Conservation (phyloP, 2,888 invertebrate species). For the Conops quadrifasciatus region DNA sequence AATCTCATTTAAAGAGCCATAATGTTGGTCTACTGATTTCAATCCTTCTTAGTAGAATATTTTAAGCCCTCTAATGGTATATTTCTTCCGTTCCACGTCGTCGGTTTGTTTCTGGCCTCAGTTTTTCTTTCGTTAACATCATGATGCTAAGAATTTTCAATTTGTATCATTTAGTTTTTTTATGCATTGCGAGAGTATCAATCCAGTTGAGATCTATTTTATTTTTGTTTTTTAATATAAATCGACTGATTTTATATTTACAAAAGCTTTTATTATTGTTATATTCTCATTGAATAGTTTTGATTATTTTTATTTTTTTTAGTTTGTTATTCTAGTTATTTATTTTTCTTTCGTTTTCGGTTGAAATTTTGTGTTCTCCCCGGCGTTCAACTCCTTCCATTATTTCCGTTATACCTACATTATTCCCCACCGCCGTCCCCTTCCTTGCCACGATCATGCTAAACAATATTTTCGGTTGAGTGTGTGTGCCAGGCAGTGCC, state of each 20-base stretch:
- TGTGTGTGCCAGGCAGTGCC: slow-evolving; percentile 71
- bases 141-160: too few species aligned
- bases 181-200: too few species aligned
- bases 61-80: too few species aligned
- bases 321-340: slow-evolving; percentile 41
- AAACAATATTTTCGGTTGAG: slow-evolving; percentile 67
- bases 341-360: slow-evolving; percentile 47
- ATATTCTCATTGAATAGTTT: background rate
- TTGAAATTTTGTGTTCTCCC: slow-evolving; percentile 35
- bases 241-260: background rate
- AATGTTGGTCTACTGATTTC: too few species aligned
- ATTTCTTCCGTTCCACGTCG: too few species aligned
- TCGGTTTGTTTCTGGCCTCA: too few species aligned
- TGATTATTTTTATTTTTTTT: background rate
- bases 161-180: too few species aligned
- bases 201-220: too few species aligned
- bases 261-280: background rate
- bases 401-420: background rate
- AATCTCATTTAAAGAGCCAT: too few species aligned
- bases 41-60: too few species aligned
- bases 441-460: slow-evolving; percentile 37
- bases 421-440: slow-evolving; percentile 12
- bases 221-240: background rate
- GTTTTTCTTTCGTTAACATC: too few species aligned
- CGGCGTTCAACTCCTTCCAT: slow-evolving; percentile 41